These are phyloP conservation scores for Procapra przewalskii DNA, from an alignment of 2,113 vertebrate species.

Conservation along the genomic window DNA sequence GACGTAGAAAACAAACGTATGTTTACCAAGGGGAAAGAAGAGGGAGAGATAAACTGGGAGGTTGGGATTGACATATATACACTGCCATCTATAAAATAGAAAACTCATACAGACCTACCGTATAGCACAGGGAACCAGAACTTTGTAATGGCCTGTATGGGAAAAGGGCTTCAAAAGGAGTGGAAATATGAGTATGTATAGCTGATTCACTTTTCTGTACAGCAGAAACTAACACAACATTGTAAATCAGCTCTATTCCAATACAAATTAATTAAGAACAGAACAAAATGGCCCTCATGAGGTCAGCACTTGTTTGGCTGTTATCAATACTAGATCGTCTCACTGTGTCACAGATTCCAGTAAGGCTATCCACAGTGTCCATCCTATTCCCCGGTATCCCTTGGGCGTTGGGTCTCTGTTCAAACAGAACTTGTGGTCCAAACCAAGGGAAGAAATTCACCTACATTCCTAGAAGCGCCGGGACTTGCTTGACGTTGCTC, in stretches of 20 bases:
- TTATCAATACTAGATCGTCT: neutral
- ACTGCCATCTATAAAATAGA: neutral
- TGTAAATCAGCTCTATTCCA: neutral
- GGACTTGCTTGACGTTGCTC: neutral
- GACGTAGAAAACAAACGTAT: neutral
- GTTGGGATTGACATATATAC: neutral
- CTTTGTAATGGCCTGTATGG: neutral
- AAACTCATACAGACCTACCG: neutral
- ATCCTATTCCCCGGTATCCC: neutral
- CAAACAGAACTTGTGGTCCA: neutral
- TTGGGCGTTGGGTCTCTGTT: neutral
- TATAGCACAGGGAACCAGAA: neutral
- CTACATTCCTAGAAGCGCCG: neutral
- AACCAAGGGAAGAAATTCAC: neutral
- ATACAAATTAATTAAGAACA: neutral
- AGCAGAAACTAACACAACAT: neutral
- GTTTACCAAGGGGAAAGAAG: neutral
- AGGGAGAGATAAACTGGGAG: neutral
- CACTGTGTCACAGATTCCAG: neutral
- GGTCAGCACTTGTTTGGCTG: neutral
- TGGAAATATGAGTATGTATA: neutral
- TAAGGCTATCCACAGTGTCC: neutral
- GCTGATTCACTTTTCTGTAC: neutral
- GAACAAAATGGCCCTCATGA: neutral
- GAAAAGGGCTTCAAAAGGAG: neutral